Evolutionary conservation across 37 sponge, comb jelly and placozoan species (phyloP).

Genomic region (Aplysina aerophoba): DNA sequence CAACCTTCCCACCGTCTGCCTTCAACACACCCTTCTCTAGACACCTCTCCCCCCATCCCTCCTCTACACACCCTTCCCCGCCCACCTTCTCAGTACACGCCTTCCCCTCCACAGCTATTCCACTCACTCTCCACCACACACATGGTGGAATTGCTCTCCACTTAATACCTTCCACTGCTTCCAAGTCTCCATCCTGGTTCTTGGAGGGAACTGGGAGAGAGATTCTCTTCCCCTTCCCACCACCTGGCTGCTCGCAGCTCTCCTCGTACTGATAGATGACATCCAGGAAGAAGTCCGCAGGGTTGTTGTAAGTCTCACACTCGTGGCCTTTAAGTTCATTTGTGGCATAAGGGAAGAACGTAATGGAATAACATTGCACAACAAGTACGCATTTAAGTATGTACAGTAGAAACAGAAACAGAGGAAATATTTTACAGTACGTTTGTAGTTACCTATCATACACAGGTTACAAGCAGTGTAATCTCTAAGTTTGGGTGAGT

Average conservation of each 20-base stretch:
- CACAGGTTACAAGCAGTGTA: too few relatives aligned
- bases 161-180: not conserved
- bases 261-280: not conserved
- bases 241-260: not conserved
- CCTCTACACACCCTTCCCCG: not conserved
- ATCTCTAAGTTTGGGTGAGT: too few relatives aligned
- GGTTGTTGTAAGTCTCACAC: conserved; percentile 30
- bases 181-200: not conserved
- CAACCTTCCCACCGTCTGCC: too few relatives aligned
- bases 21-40: too few relatives aligned
- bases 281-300: conserved; percentile 39
- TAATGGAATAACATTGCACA: not conserved
- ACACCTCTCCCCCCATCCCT: not conserved
- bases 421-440: too few relatives aligned
- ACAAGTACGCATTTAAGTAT: not conserved
- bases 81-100: not conserved
- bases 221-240: not conserved
- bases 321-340: too few relatives aligned
- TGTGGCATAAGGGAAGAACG: not conserved
- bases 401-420: too few relatives aligned
- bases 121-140: not conserved
- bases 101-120: too few relatives aligned
- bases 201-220: not conserved
- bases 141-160: too few relatives aligned
- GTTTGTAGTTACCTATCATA: too few relatives aligned